Percentiles rank a stretch among this genome's conserved stretches.
phyloP scores from a whole-genome alignment of 2,888 invertebrate species.

The Tenodera sinensis region DNA sequence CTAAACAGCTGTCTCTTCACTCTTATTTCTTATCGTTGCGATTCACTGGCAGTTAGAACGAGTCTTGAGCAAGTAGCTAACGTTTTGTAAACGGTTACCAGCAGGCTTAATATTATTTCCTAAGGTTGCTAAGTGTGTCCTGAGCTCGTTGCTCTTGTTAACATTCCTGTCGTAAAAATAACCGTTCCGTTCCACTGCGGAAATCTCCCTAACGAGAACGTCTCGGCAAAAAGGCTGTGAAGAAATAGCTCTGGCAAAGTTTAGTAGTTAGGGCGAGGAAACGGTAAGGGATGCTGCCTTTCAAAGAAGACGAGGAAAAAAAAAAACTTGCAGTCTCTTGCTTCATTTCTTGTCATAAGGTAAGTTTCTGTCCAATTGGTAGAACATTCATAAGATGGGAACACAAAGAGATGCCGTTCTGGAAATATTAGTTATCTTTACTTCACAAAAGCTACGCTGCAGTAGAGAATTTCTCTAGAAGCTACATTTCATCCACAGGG shows the following conservation, averaged over 20 bases:
- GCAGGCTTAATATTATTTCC: not conserved
- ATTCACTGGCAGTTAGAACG: not conserved
- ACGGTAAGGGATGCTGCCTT: not conserved
- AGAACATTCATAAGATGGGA: not conserved
- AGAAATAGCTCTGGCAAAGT: not conserved
- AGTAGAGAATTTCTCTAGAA: too few relatives aligned
- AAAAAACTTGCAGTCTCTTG: not conserved
- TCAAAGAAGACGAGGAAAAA: not conserved
- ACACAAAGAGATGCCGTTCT: not conserved
- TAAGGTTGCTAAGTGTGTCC: not conserved
- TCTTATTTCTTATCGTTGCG: not conserved
- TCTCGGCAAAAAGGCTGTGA: not conserved
- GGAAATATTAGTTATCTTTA: too few relatives aligned
- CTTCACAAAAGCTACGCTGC: too few relatives aligned
- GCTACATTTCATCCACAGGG: too few relatives aligned
- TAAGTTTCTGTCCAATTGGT: not conserved
- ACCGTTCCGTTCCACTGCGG: not conserved
- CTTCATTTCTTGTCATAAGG: not conserved
- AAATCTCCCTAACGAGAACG: not conserved
- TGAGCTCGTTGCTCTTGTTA: not conserved
- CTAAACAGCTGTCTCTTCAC: too few relatives aligned
- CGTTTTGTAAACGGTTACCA: not conserved
- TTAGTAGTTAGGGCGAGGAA: not conserved
- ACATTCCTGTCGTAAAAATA: not conserved
- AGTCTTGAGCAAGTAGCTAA: not conserved